Conservation (phyloP, 2,888 invertebrate genomes). For the Amphipoea lucens region DNA sequence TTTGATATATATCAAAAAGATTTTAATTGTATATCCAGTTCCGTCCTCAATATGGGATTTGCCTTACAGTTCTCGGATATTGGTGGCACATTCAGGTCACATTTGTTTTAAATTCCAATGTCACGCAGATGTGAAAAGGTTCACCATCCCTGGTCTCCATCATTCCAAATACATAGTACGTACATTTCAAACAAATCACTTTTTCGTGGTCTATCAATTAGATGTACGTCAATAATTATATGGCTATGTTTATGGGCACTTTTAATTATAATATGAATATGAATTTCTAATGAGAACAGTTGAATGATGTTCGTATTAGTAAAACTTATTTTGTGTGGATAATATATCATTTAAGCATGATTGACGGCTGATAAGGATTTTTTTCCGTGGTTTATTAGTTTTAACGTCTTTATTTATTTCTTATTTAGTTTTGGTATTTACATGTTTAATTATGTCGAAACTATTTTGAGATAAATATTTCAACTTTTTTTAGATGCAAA, state of each 20-base stretch:
- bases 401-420: conserved; percentile 41
- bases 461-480: not conserved
- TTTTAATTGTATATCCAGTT: not conserved
- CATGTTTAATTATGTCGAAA: conserved; percentile 19
- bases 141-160: conserved; percentile 35
- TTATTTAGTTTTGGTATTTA: conserved; percentile 1
- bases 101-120: not conserved
- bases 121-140: conserved; percentile 14
- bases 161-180: conserved; percentile 60
- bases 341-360: conserved; percentile 61
- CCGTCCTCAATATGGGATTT: not conserved
- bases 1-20: not conserved
- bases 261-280: conserved; percentile 81
- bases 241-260: conserved; percentile 74
- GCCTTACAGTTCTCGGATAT: not conserved
- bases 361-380: conserved; percentile 57
- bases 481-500: not conserved
- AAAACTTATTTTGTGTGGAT: conserved; percentile 56
- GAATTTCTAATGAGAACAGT: conserved; percentile 76
- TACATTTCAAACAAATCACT: conserved; percentile 75
- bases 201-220: conserved; percentile 84
- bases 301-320: conserved; percentile 74
- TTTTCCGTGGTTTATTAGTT: conserved; percentile 48
- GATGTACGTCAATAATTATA: conserved; percentile 79
- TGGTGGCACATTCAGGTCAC: rapidly evolving